Conservation (phyloP, 2,888 invertebrate species). For the Andrena flavipes region DNA sequence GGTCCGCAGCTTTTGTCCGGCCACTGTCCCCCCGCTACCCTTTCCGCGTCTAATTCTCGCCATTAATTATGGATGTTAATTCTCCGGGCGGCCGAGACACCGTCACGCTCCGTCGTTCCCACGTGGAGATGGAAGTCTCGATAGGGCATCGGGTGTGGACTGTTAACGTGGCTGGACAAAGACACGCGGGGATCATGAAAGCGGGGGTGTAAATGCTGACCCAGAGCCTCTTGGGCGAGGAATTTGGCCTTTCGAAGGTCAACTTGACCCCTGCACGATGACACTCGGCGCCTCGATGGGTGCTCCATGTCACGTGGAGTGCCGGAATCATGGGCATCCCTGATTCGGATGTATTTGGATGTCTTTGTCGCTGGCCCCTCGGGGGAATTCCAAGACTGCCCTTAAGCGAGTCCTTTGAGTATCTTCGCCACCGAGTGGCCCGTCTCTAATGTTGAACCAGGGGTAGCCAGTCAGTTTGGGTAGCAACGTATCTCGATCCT, state of each 20-base stretch:
- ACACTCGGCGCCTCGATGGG: background rate
- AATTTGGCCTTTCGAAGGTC: slow-evolving; percentile 1
- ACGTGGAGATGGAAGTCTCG: background rate
- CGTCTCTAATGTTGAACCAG: background rate
- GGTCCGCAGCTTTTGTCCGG: slow-evolving; percentile 35
- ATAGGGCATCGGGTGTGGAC: background rate
- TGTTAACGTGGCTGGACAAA: background rate
- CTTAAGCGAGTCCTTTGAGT: too few species aligned
- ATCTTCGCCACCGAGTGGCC: background rate
- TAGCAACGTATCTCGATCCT: background rate
- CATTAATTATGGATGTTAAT: slow-evolving; percentile 47
- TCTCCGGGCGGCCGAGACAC: background rate
- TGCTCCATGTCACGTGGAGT: background rate
- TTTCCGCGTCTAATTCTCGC: slow-evolving; percentile 19
- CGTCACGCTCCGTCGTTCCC: background rate
- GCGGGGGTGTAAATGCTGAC: slow-evolving; percentile 16
- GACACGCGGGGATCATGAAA: background rate
- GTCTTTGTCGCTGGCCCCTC: too few species aligned
- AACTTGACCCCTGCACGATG: background rate
- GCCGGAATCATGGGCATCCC: background rate
- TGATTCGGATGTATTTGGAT: too few species aligned
- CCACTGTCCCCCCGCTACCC: background rate
- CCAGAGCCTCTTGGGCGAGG: slow-evolving; percentile 3
- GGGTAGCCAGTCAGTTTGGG: background rate
- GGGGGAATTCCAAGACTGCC: too few species aligned